These are phyloP conservation scores for Hassar affinis DNA, from an alignment of 2,113 vertebrate genomes.

Conservation along the genomic window DNA sequence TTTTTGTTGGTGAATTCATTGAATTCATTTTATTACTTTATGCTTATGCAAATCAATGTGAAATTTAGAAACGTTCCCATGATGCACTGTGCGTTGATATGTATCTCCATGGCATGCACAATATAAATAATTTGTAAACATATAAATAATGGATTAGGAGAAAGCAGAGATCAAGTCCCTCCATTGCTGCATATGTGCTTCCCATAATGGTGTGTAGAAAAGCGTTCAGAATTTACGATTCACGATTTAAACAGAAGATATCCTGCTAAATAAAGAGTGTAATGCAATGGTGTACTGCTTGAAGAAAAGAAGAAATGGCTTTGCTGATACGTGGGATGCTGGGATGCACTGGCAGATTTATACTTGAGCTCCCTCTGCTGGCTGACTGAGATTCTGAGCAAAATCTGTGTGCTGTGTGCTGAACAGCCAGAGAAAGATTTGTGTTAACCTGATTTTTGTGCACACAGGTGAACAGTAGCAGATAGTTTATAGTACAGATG, in stretches of 20 bases:
- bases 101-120: not conserved
- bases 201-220: too few relatives aligned
- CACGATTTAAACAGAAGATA: not conserved
- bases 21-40: too few relatives aligned
- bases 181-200: not conserved
- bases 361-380: conserved; percentile 60
- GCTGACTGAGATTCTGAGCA: conserved; percentile 3
- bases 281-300: not conserved
- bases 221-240: too few relatives aligned
- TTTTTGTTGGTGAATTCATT: not conserved
- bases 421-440: not conserved
- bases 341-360: conserved; percentile 1
- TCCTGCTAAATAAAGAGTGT: not conserved
- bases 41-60: not conserved
- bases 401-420: not conserved
- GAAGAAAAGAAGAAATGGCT: not conserved
- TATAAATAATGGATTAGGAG: not conserved
- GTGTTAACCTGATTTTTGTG: not conserved
- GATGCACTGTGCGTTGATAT: not conserved
- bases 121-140: not conserved
- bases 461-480: not conserved
- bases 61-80: not conserved
- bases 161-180: not conserved
- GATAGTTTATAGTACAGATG: conserved; percentile 1
- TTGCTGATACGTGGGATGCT: not conserved